These are phyloP conservation scores for Apocheima hispidaria DNA, from an alignment of 2,888 invertebrate species.

Conservation along the genomic window DNA sequence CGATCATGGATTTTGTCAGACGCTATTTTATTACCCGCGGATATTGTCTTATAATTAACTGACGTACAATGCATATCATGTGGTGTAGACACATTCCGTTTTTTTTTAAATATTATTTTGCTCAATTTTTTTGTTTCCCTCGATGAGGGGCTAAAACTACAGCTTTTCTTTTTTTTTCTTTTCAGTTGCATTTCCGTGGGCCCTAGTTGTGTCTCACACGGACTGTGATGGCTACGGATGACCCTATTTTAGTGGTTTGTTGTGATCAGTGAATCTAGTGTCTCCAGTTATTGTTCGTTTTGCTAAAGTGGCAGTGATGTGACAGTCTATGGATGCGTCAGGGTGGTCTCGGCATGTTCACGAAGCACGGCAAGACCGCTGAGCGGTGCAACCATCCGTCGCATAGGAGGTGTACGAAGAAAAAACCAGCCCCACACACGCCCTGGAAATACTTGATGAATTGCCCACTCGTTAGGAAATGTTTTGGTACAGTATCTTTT, in stretches of 20 bases:
- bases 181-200: slow-evolving; percentile 79
- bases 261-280: slow-evolving; percentile 72
- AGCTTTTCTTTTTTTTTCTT: slow-evolving; percentile 82
- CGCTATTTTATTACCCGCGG: too few relatives aligned
- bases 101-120: not conserved
- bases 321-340: slow-evolving; percentile 81
- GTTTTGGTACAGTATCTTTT: slow-evolving; percentile 84
- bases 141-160: slow-evolving; percentile 59
- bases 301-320: slow-evolving; percentile 72
- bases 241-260: slow-evolving; percentile 72
- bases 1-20: too few relatives aligned
- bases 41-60: too few relatives aligned
- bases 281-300: slow-evolving; percentile 57
- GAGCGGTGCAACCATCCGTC: slow-evolving; percentile 80
- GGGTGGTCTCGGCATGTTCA: slow-evolving; percentile 82
- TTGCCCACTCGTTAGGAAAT: slow-evolving; percentile 87
- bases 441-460: slow-evolving; percentile 87
- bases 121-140: slow-evolving; percentile 47
- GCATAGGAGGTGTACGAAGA: slow-evolving; percentile 82
- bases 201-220: slow-evolving; percentile 70
- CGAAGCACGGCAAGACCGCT: slow-evolving; percentile 81
- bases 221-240: slow-evolving; percentile 79
- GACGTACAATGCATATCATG: too few relatives aligned
- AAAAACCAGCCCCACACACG: slow-evolving; percentile 82
- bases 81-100: too few relatives aligned